Evolutionary conservation across 1,140 invertebrate species (phyloP).

Genomic region (Potamilus streckersoni): DNA sequence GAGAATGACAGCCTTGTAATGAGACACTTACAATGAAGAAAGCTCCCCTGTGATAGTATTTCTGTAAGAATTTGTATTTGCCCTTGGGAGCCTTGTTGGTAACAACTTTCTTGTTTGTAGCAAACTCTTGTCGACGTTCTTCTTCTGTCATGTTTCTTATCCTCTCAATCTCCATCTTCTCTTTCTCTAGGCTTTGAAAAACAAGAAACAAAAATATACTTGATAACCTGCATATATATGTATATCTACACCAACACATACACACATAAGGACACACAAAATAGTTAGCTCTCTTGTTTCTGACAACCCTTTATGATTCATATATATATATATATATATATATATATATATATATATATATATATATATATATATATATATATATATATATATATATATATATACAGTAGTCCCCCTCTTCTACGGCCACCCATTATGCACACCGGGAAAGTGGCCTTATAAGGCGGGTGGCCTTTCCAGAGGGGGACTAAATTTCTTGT

Average conservation of each 20-base stretch:
- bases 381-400: too few species aligned
- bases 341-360: too few species aligned
- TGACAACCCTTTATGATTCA: background rate
- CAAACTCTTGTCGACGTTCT: conserved; percentile 82
- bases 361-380: too few species aligned
- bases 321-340: background rate
- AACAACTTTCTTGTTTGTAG: conserved; percentile 92
- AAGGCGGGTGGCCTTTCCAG: too few species aligned
- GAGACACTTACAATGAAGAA: conserved; percentile 83
- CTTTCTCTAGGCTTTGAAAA: conserved; percentile 72
- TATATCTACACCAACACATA: background rate
- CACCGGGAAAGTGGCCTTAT: too few species aligned
- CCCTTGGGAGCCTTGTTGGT: conserved; percentile 97
- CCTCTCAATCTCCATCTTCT: conserved; percentile 90
- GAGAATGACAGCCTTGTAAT: background rate
- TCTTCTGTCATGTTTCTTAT: conserved; percentile 97
- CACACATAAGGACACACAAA: too few species aligned
- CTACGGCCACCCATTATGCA: too few species aligned
- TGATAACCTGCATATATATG: background rate
- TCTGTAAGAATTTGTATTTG: conserved; percentile 99
- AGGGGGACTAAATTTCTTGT: too few species aligned
- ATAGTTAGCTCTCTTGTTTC: background rate
- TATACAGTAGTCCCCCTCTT: too few species aligned
- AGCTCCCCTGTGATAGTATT: conserved; percentile 99
- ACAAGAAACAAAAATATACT: conserved; percentile 14